Percentiles rank a stretch among this genome's conserved stretches.
Conservation (phyloP, 1,140 invertebrate species). For the Drosophila bipectinata region DNA sequence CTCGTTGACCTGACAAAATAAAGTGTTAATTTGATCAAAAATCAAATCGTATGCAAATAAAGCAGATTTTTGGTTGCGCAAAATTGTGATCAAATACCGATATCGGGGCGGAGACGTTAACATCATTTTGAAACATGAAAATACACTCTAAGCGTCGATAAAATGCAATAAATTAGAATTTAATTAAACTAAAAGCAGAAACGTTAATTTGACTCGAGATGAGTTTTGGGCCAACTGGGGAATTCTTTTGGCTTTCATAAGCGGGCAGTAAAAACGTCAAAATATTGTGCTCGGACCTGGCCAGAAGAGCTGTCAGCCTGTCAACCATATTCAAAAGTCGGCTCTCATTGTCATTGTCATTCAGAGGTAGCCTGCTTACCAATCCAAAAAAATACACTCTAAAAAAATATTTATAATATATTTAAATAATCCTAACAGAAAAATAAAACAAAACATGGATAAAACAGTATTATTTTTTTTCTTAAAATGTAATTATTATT, state of each 20-base stretch:
- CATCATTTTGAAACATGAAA: slow-evolving; percentile 65
- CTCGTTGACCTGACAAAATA: slow-evolving; percentile 42
- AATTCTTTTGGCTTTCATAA: slow-evolving; percentile 75
- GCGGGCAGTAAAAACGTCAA: slow-evolving; percentile 77
- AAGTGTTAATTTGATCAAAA: slow-evolving; percentile 77
- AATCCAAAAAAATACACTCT: slow-evolving; percentile 1
- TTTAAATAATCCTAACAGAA: no score
- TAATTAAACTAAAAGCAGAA: slow-evolving; percentile 74
- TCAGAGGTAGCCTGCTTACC: slow-evolving; percentile 21
- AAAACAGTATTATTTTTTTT: no score
- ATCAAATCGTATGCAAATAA: slow-evolving; percentile 44
- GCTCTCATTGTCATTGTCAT: slow-evolving; percentile 60
- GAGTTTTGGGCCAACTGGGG: slow-evolving; percentile 44
- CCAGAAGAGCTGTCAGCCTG: slow-evolving; percentile 69
- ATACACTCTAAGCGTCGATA: slow-evolving; percentile 70
- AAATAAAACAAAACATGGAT: no score
- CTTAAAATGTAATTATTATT: no score
- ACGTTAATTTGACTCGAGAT: slow-evolving; percentile 34
- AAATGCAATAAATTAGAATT: slow-evolving; percentile 80
- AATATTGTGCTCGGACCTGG: slow-evolving; percentile 63
- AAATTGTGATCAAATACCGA: slow-evolving; percentile 48
- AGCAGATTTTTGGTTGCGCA: slow-evolving; percentile 37
- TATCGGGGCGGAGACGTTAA: slow-evolving; percentile 35
- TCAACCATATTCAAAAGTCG: slow-evolving; percentile 67
- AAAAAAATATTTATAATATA: no score